phyloP scores from a whole-genome alignment of 2,113 vertebrate species.

The Carassius auratus region DNA sequence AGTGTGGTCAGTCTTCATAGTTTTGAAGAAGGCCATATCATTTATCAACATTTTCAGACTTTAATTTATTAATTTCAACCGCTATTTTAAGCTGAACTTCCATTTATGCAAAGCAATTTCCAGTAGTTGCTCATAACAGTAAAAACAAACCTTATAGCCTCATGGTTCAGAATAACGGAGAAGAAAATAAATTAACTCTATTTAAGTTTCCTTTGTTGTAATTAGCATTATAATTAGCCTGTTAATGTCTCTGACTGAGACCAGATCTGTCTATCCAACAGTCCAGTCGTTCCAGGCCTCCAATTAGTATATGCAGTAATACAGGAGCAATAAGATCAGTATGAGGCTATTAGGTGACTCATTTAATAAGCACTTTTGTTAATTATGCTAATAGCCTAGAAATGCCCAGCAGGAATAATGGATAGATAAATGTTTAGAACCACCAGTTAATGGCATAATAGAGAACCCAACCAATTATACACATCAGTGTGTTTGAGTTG shows the following conservation, averaged over 20 bases:
- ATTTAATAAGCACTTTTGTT: conserved; percentile 57
- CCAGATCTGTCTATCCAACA: conserved; percentile 1
- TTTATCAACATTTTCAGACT: conserved; percentile 51
- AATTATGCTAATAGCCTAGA: conserved; percentile 53
- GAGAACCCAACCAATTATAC: conserved; percentile 41
- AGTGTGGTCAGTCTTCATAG: conserved; percentile 52
- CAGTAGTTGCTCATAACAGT: neutral
- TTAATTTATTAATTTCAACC: conserved; percentile 39
- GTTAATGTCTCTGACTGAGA: conserved; percentile 7
- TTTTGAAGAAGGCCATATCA: conserved; percentile 35
- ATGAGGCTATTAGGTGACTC: conserved; percentile 42
- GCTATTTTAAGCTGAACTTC: conserved; percentile 37
- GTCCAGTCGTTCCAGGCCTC: neutral
- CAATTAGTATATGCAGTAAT: conserved; percentile 1
- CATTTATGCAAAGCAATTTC: conserved; percentile 28
- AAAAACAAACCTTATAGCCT: neutral
- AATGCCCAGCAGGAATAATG: conserved; percentile 50
- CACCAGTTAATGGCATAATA: conserved; percentile 44
- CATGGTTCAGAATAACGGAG: neutral
- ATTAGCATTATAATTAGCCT: conserved; percentile 47
- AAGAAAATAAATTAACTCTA: neutral
- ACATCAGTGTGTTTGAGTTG: conserved; percentile 29
- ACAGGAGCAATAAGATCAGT: conserved; percentile 19
- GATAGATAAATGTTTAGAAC: conserved; percentile 49
- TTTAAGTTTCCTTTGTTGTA: conserved; percentile 12